Percentiles rank a stretch among this genome's conserved stretches.
Conservation (phyloP, 1,140 invertebrate genomes). For the Lordiphosa clarofinis region DNA sequence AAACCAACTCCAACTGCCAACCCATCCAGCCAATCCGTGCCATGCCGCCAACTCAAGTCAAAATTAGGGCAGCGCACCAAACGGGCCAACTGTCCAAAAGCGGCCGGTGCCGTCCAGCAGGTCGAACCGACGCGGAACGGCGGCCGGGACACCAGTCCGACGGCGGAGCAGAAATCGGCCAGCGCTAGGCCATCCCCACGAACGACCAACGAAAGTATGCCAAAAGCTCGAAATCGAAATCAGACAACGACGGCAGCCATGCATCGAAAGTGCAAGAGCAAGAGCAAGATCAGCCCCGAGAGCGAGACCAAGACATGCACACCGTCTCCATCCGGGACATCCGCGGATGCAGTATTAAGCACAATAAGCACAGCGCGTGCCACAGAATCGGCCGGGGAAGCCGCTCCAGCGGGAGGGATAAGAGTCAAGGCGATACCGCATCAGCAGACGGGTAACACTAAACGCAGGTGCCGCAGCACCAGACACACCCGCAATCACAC, state of each 20-base stretch:
- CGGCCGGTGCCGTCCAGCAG: not conserved
- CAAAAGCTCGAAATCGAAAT: constrained; percentile 29
- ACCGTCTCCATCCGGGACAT: not conserved
- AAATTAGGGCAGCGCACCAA: constrained; percentile 6
- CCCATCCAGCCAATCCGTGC: constrained; percentile 12
- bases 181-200: constrained; percentile 8
- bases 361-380: constrained; percentile 3
- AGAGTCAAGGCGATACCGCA: not conserved
- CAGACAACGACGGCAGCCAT: constrained; percentile 33
- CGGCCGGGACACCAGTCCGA: not conserved
- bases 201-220: constrained; percentile 19
- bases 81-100: not conserved
- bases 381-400: not conserved
- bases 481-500: constrained; percentile 5
- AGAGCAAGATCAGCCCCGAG: constrained; percentile 33
- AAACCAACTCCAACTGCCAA: constrained; percentile 10
- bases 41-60: constrained; percentile 5
- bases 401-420: not conserved
- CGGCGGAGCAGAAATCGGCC: constrained; percentile 1
- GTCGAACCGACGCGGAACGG: not conserved
- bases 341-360: constrained; percentile 8
- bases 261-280: constrained; percentile 60
- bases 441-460: not conserved
- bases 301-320: not conserved
- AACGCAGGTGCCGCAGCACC: not conserved